phyloP scores from a whole-genome alignment of 2,113 vertebrate species.

The Pseudolaguvia tuberculata region DNA sequence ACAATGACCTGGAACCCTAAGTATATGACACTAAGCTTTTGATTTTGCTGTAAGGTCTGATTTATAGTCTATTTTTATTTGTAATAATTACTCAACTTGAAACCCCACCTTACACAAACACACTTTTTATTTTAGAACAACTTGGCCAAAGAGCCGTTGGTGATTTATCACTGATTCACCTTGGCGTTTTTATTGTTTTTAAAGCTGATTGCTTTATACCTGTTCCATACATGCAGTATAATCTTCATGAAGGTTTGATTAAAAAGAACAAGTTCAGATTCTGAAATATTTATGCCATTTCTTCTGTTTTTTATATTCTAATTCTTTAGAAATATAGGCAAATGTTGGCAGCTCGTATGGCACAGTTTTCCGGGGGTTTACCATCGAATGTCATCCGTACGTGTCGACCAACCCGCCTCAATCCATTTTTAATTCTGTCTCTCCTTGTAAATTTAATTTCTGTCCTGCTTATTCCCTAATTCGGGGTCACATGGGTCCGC shows the following conservation, averaged over 20 bases:
- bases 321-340: neutral
- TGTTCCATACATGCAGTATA: neutral
- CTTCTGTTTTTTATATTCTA: neutral
- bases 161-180: conserved; percentile 13
- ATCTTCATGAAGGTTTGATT: neutral
- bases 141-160: conserved; percentile 13
- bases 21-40: neutral
- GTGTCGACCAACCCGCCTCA: no score
- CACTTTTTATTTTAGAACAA: neutral
- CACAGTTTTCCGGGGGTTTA: neutral
- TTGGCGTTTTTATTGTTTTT: conserved; percentile 8
- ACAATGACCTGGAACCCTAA: neutral
- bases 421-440: no score
- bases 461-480: no score
- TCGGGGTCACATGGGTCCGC: no score
- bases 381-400: no score
- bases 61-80: neutral
- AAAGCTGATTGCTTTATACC: neutral
- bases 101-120: conserved; percentile 9
- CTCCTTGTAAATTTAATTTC: no score
- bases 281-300: conserved; percentile 5
- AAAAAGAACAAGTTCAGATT: neutral
- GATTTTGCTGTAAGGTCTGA: neutral
- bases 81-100: conserved; percentile 22
- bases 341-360: conserved; percentile 27